Percentiles rank a stretch among this genome's conserved stretches.
Evolutionary conservation across 92 coral and sea anemone genomes (phyloP).

Genomic region (Epizoanthus scotinus): DNA sequence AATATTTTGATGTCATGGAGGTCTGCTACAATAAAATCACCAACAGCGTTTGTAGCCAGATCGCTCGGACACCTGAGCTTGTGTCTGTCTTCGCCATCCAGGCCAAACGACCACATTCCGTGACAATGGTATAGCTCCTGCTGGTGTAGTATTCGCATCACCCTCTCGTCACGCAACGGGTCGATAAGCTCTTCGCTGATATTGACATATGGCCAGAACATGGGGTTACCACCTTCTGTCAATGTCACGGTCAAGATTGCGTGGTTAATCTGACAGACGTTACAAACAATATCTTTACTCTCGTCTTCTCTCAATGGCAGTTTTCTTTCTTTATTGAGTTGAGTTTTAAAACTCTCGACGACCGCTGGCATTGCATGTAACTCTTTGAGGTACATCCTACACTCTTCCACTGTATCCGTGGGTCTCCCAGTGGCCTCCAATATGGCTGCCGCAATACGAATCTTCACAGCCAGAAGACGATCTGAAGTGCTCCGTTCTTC

Average conservation of each 20-base stretch:
- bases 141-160: constrained; percentile 11
- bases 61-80: constrained; percentile 37
- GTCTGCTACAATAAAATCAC: constrained; percentile 34
- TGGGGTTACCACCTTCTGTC: constrained; percentile 30
- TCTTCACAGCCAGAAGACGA: constrained; percentile 15
- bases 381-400: constrained; percentile 17
- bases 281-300: constrained; percentile 22
- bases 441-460: constrained; percentile 19
- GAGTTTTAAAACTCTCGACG: constrained; percentile 7
- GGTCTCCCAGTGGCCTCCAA: constrained; percentile 34
- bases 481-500: constrained; percentile 1
- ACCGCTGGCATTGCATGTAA: constrained; percentile 19
- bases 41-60: constrained; percentile 26
- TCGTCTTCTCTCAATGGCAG: constrained; percentile 1
- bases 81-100: constrained; percentile 23
- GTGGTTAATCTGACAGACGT: constrained; percentile 29
- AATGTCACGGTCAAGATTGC: constrained; percentile 29
- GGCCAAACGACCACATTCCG: constrained; percentile 37
- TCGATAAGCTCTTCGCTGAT: constrained; percentile 21
- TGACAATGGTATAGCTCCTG: constrained; percentile 2
- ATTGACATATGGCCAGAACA: constrained; percentile 34
- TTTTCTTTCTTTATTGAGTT: constrained; percentile 1
- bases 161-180: constrained; percentile 38
- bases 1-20: constrained; percentile 28
- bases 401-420: constrained; percentile 11